Base-by-base conservation (phyloP, 2,113 vertebrate genomes). In the Chaetura pelagica region DNA sequence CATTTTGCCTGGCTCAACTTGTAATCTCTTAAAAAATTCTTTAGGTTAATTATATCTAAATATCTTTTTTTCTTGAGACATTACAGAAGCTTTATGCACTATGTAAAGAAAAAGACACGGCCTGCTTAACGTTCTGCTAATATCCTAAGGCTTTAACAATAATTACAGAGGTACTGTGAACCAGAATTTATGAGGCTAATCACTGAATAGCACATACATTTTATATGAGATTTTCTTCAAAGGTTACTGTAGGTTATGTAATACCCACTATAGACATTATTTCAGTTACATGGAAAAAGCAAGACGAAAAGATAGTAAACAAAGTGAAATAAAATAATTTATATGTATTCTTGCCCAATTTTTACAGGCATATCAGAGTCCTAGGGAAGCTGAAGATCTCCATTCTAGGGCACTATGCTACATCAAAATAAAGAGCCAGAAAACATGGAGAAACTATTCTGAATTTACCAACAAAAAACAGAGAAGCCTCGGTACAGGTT, bases 101-200 rank as follows among this genome's bases (percentile, higher is more conserved):
- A 96, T 20, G 63, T 84, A 75, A 89, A 89, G 59, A 79, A 87
- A 86, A 92, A 92, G 79, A 30, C 38, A 89, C 3, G 42, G 52
- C 24, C 87, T 95, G 73, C 94, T 94, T 90, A 96, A 96, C 77
- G 75, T 85, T 92, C 83, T 67, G 66, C 89, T 97, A 95, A 96
- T 87, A 93, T 93, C 90, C 87, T 95, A 90, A 90, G 55, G 94
- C 77, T 94, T 97, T 95, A 96, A 80, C 90, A 97, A 93, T 92
- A 96, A 97, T 94, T 96, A 96, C 24, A 96, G 93, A 90, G 76
- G 77, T 68, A 96, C 89, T 84, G 58, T 83, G 87, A 97, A 94
- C 74, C 73, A 95, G 92, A 97, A 97, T 96, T 97, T 93, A 97
- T 94, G 66, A 98, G 92, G 94, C 91, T 98, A 96, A 98, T 96